These are phyloP conservation scores for Helicorthomorpha holstii DNA, from an alignment of 1,140 invertebrate species.

Conservation along the genomic window DNA sequence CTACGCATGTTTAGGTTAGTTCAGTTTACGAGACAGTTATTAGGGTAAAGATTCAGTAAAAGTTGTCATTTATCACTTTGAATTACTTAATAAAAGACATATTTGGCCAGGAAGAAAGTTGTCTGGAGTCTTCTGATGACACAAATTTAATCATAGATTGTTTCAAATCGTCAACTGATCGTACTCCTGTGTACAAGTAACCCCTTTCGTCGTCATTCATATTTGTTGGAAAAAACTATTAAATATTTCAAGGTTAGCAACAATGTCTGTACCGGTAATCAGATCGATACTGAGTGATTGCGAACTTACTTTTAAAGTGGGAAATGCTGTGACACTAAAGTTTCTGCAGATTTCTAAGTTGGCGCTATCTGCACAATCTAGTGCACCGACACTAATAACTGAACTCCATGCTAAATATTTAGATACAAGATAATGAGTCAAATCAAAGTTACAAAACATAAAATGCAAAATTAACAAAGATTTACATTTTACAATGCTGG, in stretches of 20 bases:
- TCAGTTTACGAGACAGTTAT: too few species aligned
- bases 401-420: constrained; percentile 39
- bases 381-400: constrained; percentile 35
- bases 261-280: neutral
- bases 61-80: too few species aligned
- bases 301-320: constrained; percentile 40
- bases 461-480: too few species aligned
- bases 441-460: too few species aligned
- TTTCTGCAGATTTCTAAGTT: constrained; percentile 61
- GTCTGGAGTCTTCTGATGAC: neutral
- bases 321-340: constrained; percentile 72
- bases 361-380: constrained; percentile 56
- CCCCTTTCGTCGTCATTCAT: neutral
- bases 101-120: neutral
- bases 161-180: neutral
- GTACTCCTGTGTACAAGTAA: too few species aligned
- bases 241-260: too few species aligned
- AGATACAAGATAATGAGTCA: too few species aligned
- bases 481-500: too few species aligned
- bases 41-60: too few species aligned
- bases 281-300: neutral
- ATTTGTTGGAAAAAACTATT: neutral
- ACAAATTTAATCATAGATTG: neutral
- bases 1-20: neutral
- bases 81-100: neutral